A percentile compares a stretch with the other conserved stretches of the same genome.
Conservation (phyloP, 2,113 vertebrate genomes). For the Taurulus bubalis region DNA sequence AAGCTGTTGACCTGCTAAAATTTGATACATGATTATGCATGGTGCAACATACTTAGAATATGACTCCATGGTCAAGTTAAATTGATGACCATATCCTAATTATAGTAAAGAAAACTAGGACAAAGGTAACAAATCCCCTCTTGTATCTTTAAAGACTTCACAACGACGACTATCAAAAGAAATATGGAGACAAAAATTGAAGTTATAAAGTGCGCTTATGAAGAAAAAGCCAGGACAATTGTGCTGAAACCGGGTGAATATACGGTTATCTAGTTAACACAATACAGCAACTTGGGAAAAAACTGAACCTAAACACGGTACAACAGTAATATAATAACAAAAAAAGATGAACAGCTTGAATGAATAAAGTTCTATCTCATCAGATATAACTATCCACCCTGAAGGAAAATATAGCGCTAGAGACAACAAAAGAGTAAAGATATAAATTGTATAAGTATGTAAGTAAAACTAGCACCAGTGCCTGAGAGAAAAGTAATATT, state of each 20-base stretch:
- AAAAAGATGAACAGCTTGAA: not conserved
- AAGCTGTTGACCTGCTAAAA: constrained; percentile 4
- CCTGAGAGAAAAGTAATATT: not conserved
- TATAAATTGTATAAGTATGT: not conserved
- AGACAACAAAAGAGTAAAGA: not conserved
- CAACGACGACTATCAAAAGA: not conserved
- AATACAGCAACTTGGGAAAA: not conserved
- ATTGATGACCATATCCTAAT: constrained; percentile 11
- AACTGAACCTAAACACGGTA: not conserved
- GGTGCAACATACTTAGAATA: not conserved
- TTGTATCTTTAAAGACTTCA: not conserved
- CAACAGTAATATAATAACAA: not conserved
- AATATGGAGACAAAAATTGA: not conserved
- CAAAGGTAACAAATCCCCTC: not conserved
- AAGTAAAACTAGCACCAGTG: not conserved
- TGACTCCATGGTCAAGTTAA: not conserved
- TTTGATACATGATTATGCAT: constrained; percentile 1
- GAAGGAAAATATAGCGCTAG: not conserved
- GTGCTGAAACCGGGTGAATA: not conserved
- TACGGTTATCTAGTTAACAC: not conserved
- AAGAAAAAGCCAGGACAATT: not conserved
- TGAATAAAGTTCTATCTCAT: no score
- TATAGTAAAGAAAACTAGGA: constrained; percentile 5
- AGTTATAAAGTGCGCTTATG: not conserved
- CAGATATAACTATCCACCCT: not conserved